Evolutionary conservation across 2,113 vertebrate species (phyloP).

Genomic region (Carassius carassius): DNA sequence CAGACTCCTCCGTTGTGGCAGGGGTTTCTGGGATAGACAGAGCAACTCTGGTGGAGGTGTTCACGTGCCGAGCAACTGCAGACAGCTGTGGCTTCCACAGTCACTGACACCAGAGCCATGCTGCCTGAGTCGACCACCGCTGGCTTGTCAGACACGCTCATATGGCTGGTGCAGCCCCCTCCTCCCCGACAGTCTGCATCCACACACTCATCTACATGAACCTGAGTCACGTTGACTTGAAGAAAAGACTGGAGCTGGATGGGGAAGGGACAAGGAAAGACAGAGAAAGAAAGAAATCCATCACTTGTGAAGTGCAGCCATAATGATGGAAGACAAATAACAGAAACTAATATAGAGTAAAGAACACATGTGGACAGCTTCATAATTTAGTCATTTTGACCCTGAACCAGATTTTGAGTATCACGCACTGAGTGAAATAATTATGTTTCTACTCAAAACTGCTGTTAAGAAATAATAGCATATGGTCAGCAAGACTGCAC

Average conservation of each 20-base stretch:
- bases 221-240: slow-evolving; percentile 76
- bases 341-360: neutral
- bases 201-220: slow-evolving; percentile 81
- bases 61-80: slow-evolving; percentile 78
- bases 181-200: slow-evolving; percentile 70
- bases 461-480: neutral
- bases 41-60: slow-evolving; percentile 77
- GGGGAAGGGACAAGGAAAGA: slow-evolving; percentile 40
- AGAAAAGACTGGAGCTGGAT: slow-evolving; percentile 82
- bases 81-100: slow-evolving; percentile 61
- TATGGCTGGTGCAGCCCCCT: slow-evolving; percentile 66
- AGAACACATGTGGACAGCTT: neutral
- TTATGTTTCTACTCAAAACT: neutral
- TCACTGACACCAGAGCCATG: slow-evolving; percentile 77
- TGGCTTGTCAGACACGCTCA: slow-evolving; percentile 74
- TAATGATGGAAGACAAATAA: neutral
- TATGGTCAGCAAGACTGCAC: neutral
- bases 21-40: slow-evolving; percentile 78
- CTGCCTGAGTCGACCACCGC: slow-evolving; percentile 76
- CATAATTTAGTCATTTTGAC: neutral
- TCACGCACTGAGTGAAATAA: neutral
- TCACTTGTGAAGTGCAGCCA: neutral
- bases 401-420: neutral
- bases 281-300: slow-evolving; percentile 35
- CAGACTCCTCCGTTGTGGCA: slow-evolving; percentile 85